These are phyloP conservation scores for Galaxea fascicularis DNA, from an alignment of 92 coral and sea anemone genomes.

Conservation along the genomic window DNA sequence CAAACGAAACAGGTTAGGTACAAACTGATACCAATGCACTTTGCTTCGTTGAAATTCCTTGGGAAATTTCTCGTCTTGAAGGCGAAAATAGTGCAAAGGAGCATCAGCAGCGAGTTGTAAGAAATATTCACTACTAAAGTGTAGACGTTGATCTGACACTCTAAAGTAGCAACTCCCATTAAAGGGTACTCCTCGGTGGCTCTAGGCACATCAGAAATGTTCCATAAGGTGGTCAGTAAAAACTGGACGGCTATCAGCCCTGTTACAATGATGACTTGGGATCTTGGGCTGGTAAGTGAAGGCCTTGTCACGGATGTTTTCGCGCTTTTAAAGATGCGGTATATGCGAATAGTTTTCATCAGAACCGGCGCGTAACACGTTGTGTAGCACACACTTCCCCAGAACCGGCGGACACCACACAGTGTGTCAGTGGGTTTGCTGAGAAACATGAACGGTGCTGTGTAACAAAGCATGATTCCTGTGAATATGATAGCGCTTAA, in stretches of 20 bases:
- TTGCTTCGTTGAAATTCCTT: constrained; percentile 98
- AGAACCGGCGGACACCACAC: constrained; percentile 73
- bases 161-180: constrained; percentile 43
- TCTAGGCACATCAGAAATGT: constrained; percentile 78
- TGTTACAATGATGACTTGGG: constrained; percentile 79
- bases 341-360: constrained; percentile 92
- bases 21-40: constrained; percentile 91
- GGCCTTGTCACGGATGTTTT: constrained; percentile 87
- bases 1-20: constrained; percentile 92
- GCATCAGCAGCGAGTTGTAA: constrained; percentile 82
- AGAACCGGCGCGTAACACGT: constrained; percentile 94
- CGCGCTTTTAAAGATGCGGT: constrained; percentile 89
- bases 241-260: constrained; percentile 87
- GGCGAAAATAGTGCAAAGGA: constrained; percentile 86
- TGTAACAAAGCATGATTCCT: constrained; percentile 78
- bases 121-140: constrained; percentile 71
- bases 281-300: constrained; percentile 81
- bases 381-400: constrained; percentile 72
- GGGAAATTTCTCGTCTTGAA: constrained; percentile 93
- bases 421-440: constrained; percentile 70
- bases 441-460: constrained; percentile 63
- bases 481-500: constrained; percentile 74
- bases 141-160: constrained; percentile 55
- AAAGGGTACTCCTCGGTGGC: constrained; percentile 66
- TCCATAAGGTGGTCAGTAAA: constrained; percentile 83